These are phyloP conservation scores for Gnathonemus echidnorhynchus DNA, from an alignment of 2,113 vertebrate genomes.

Conservation along the genomic window DNA sequence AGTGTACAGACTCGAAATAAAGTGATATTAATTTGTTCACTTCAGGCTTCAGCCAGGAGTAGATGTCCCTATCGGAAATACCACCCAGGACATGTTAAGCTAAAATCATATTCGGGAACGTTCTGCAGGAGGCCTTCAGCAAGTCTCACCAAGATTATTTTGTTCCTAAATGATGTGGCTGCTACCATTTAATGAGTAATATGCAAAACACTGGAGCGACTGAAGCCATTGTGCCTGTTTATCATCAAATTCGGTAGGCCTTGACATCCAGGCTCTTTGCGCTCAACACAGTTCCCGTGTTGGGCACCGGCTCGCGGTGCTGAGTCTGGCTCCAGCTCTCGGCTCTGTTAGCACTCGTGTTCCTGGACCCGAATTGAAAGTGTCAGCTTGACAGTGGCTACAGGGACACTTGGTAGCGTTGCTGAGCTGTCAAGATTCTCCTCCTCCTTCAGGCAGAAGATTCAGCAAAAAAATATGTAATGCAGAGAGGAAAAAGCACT, in stretches of 20 bases:
- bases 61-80: not conserved
- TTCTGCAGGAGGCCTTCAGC: not conserved
- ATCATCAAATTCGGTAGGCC: not conserved
- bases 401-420: not conserved
- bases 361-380: not conserved
- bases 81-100: not conserved
- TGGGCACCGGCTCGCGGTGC: not conserved
- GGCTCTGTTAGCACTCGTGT: not conserved
- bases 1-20: not conserved
- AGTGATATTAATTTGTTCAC: constrained; percentile 2
- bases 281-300: not conserved
- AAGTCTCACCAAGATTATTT: not conserved
- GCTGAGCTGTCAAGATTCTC: not conserved
- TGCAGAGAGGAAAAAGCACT: not conserved
- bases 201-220: not conserved
- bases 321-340: not conserved
- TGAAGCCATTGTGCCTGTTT: not conserved
- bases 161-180: not conserved
- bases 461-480: not conserved
- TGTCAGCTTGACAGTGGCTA: not conserved
- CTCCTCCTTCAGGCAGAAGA: not conserved
- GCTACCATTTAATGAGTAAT: not conserved
- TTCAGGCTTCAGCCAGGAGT: not conserved
- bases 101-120: not conserved
- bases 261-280: not conserved